Percentiles rank a stretch among this genome's conserved stretches.
phyloP scores from a whole-genome alignment of 1,140 invertebrate genomes.

The Fopius arisanus region DNA sequence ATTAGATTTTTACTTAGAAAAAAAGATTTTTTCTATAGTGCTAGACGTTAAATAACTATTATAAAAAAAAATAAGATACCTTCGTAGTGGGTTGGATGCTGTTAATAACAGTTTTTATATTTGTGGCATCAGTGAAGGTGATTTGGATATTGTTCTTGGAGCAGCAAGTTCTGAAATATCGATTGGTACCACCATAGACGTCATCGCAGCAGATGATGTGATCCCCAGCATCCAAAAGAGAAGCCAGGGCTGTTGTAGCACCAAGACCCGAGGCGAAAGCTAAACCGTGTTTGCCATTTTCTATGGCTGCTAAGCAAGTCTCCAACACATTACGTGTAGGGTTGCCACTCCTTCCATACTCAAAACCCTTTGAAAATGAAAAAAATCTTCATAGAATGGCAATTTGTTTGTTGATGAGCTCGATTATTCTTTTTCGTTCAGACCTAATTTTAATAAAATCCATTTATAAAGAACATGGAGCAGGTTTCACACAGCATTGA shows the following conservation, averaged over 20 bases:
- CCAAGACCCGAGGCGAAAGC: constrained; percentile 91
- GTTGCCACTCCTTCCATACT: constrained; percentile 95
- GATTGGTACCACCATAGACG: constrained; percentile 93
- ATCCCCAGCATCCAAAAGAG: constrained; percentile 84
- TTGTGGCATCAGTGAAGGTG: constrained; percentile 84
- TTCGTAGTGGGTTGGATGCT: constrained; percentile 86
- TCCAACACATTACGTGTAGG: constrained; percentile 91
- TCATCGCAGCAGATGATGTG: constrained; percentile 93
- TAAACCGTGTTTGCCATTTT: constrained; percentile 88
- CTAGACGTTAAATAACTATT: constrained; percentile 25
- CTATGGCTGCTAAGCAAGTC: constrained; percentile 87
- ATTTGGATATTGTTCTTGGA: constrained; percentile 75
- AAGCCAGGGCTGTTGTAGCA: constrained; percentile 78
- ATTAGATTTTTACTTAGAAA: too few species aligned
- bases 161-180: constrained; percentile 71
- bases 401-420: too few species aligned
- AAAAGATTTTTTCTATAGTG: not conserved
- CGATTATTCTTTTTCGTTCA: too few species aligned
- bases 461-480: too few species aligned
- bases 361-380: constrained; percentile 78
- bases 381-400: constrained; percentile 9
- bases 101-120: constrained; percentile 72
- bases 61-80: constrained; percentile 60
- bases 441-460: too few species aligned
- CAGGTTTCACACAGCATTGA: too few species aligned